Percentiles rank a stretch among this genome's conserved stretches.
phyloP scores from a whole-genome alignment of 2,797 vertebrate species.

The Notoglanidium macrostoma region DNA sequence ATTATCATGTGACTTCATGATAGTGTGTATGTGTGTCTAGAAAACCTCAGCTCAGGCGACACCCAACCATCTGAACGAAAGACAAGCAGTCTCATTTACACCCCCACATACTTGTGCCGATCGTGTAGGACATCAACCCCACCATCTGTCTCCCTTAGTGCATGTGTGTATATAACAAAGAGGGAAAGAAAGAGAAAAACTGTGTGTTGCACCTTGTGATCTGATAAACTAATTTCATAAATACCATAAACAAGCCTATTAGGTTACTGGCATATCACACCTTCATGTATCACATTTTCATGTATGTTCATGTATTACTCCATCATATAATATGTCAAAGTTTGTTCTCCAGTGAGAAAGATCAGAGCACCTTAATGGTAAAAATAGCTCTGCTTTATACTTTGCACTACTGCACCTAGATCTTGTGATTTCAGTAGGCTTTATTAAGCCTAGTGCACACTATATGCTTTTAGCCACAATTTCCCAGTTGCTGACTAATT shows the following conservation, averaged over 20 bases:
- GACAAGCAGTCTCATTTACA: constrained; percentile 51
- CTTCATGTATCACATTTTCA: too few species aligned
- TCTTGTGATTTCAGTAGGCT: constrained; percentile 54
- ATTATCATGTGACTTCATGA: not conserved
- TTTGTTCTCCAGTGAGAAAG: not conserved
- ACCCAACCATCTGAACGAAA: constrained; percentile 40
- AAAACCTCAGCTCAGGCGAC: not conserved
- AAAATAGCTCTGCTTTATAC: constrained; percentile 29
- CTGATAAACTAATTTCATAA: constrained; percentile 21
- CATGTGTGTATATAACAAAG: not conserved
- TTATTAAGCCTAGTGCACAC: constrained; percentile 21
- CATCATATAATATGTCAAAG: too few species aligned
- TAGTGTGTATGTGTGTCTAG: constrained; percentile 14
- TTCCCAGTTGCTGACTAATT: not conserved
- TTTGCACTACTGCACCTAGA: constrained; percentile 28
- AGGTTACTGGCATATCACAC: not conserved
- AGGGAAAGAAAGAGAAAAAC: constrained; percentile 12
- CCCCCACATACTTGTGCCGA: constrained; percentile 38
- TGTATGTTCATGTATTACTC: too few species aligned
- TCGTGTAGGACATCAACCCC: constrained; percentile 40
- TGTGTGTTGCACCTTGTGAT: not conserved
- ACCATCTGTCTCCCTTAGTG: constrained; percentile 40
- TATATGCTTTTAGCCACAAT: not conserved
- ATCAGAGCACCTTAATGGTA: constrained; percentile 34
- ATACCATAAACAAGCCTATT: constrained; percentile 1